Evolutionary conservation across 1,140 invertebrate species (phyloP).

Genomic region (Papilio helenus): DNA sequence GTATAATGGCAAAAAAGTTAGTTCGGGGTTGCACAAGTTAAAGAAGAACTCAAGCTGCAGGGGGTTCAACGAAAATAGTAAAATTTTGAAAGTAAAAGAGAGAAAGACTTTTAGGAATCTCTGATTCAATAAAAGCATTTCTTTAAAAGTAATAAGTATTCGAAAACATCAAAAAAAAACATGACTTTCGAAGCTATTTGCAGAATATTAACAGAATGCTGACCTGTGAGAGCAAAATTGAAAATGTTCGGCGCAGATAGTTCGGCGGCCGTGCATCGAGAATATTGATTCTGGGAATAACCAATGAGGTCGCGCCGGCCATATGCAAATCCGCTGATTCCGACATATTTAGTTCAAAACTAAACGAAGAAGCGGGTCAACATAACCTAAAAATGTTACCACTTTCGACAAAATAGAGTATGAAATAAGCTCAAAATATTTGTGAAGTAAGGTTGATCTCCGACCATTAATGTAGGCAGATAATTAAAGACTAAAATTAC

Average conservation of each 20-base stretch:
- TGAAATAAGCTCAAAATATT: not conserved
- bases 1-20: too few relatives aligned
- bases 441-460: too few relatives aligned
- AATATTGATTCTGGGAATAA: constrained; percentile 27
- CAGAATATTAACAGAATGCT: not conserved
- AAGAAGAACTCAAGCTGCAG: too few relatives aligned
- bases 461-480: not conserved
- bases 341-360: not conserved
- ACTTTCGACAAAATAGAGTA: not conserved
- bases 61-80: too few relatives aligned
- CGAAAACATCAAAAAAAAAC: not conserved
- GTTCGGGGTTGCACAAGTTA: too few relatives aligned
- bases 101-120: too few relatives aligned
- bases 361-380: not conserved
- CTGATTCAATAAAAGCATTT: too few relatives aligned
- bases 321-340: constrained; percentile 10
- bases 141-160: not conserved
- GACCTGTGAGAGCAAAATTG: constrained; percentile 4
- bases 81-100: too few relatives aligned
- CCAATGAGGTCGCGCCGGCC: constrained; percentile 3
- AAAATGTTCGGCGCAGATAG: constrained; percentile 9
- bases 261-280: not conserved
- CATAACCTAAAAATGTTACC: not conserved
- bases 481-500: too few relatives aligned
- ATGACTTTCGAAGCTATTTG: not conserved